Base-by-base conservation (phyloP, 2,888 invertebrate species). In the Acrobeloides nanus region DNA sequence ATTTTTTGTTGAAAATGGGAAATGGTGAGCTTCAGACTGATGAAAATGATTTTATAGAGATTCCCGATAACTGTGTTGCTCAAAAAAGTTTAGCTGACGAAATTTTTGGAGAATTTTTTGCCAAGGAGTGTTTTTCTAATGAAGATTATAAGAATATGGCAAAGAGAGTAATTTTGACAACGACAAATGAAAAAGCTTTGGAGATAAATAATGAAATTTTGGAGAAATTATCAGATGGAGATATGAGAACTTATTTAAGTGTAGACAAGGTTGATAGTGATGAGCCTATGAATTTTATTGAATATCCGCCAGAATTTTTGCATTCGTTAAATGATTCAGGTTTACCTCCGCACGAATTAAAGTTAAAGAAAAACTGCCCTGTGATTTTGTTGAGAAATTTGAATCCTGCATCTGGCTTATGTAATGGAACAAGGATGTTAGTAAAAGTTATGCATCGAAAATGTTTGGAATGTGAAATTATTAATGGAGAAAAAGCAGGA, bases 351-450 rank as follows among this genome's bases (percentile, higher is more conserved):
- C 40, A 38, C 15, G 40, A 39, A 40, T 38, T 39, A 38, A 39
- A 39, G 15, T 39, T 39, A 38, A 39, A 39, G 15, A 38, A 8
- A 8, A 40, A 39, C 42, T 26, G 38, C 41, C 32, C 40, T 39
- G 40, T 39, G 8, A 39, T 39, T 34, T 26, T 39, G 8, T 10
- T 10, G 40, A 24, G 40, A 39, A 39, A 39, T 38, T 39, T 39
- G 40, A 38, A 39, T 40, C 32, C 40, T 38, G 40, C 32, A 24
- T 12, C 8, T 8, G 40, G 40, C 7, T 40, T 39, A 10, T 39
- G 40, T 38, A 39, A 39, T 38, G 40, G 40, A 38, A 39, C 40
- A 8, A 24, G 40, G 41, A 39, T 39, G 15, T 39, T 34, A 39
- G 40, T 39, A 7, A 39, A 38, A 43, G 8, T 8, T 10, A 26